A percentile compares a stretch with the other conserved stretches of the same genome.
phyloP scores from a whole-genome alignment of 2,113 vertebrate species.

The Semicossyphus pulcher region DNA sequence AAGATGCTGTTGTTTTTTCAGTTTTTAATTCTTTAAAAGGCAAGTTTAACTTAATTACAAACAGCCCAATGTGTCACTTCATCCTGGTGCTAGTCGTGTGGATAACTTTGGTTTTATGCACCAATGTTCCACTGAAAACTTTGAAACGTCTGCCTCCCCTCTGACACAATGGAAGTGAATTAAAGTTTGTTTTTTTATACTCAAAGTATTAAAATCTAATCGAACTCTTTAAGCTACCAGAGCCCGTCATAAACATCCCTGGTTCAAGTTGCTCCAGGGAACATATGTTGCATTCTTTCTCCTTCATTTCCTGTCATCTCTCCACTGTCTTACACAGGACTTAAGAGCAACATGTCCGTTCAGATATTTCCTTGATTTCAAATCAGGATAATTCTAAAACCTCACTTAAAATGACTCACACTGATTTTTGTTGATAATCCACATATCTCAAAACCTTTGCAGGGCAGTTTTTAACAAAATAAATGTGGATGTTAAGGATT shows the following conservation, averaged over 20 bases:
- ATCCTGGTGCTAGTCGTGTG: not conserved
- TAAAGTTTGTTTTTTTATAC: not conserved
- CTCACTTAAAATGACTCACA: too few relatives aligned
- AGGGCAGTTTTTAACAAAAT: too few relatives aligned
- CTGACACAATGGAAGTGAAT: not conserved
- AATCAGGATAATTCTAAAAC: too few relatives aligned
- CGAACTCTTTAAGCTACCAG: not conserved
- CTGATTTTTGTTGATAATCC: too few relatives aligned
- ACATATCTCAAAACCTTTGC: too few relatives aligned
- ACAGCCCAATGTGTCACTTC: not conserved
- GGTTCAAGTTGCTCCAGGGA: not conserved
- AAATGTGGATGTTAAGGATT: too few relatives aligned
- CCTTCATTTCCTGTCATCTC: not conserved
- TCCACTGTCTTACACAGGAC: not conserved
- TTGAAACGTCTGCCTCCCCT: not conserved
- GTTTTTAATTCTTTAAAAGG: conserved; percentile 9
- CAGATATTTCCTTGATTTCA: not conserved
- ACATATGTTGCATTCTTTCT: too few relatives aligned
- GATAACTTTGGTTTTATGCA: not conserved
- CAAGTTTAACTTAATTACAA: conserved; percentile 11
- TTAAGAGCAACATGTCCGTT: not conserved
- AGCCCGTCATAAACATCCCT: not conserved
- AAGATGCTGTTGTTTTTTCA: not conserved
- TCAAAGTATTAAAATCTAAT: not conserved
- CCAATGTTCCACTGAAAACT: too few relatives aligned